A percentile compares a stretch with the other conserved stretches of the same genome.
These are phyloP conservation scores for Ornithoptera alexandrae DNA, from an alignment of 2,888 invertebrate species.

Conservation along the genomic window DNA sequence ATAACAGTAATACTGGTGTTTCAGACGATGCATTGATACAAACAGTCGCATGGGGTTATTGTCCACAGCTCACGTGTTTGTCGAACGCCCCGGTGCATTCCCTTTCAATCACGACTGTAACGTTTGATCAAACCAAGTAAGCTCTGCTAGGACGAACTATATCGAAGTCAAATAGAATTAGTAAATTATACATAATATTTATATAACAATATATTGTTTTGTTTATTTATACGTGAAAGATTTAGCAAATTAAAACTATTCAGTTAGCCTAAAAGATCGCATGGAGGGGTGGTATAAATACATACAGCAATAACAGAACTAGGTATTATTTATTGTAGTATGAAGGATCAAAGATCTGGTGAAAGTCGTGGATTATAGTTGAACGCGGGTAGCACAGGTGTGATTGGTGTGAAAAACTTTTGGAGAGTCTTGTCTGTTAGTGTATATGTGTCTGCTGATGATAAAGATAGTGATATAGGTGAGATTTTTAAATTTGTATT, in stretches of 20 bases:
- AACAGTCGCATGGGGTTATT: constrained; percentile 61
- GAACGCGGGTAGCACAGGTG: too few relatives aligned
- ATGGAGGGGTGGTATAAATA: not conserved
- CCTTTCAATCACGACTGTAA: constrained; percentile 61
- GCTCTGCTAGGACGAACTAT: constrained; percentile 47
- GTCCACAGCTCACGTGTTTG: constrained; percentile 62
- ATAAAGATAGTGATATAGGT: too few relatives aligned
- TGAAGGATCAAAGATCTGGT: too few relatives aligned
- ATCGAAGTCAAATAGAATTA: constrained; percentile 37
- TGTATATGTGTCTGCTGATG: too few relatives aligned
- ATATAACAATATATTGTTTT: not conserved
- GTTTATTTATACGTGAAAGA: not conserved
- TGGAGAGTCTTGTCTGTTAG: too few relatives aligned
- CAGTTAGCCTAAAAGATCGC: not conserved
- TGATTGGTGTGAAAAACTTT: too few relatives aligned
- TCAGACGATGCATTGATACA: constrained; percentile 36
- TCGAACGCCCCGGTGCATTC: constrained; percentile 49
- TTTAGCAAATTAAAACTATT: not conserved
- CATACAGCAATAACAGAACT: not conserved
- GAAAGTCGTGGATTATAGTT: too few relatives aligned
- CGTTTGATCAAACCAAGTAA: constrained; percentile 51
- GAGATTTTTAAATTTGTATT: too few relatives aligned
- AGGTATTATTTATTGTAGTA: too few relatives aligned
- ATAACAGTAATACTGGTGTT: not conserved
- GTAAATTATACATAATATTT: constrained; percentile 13